Evolutionary conservation across 2,797 vertebrate genomes (phyloP).

Genomic region (Hybognathus amarus): DNA sequence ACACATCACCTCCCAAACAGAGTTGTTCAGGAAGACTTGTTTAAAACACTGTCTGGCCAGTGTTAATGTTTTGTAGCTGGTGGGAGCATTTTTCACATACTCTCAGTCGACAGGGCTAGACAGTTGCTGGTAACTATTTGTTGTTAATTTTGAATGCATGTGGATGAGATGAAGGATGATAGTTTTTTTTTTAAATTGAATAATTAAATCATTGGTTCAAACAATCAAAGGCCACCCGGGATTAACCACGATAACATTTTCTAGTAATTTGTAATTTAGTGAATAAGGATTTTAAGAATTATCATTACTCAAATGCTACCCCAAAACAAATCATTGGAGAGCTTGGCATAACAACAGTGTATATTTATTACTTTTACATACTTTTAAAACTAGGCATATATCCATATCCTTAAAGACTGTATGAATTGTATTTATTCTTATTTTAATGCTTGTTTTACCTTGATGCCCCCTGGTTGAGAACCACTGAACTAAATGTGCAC

Average conservation of each 20-base stretch:
- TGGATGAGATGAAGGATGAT: not conserved
- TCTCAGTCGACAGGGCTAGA: constrained; percentile 26
- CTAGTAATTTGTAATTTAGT: not conserved
- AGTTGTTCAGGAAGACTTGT: constrained; percentile 24
- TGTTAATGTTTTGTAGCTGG: constrained; percentile 11
- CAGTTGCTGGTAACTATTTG: constrained; percentile 32
- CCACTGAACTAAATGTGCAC: not conserved
- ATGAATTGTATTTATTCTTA: not conserved
- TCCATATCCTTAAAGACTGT: not conserved
- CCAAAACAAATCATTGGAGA: not conserved
- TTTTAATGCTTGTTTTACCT: no score
- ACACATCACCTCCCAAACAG: constrained; percentile 36
- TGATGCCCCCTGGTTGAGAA: no score
- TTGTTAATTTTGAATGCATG: not conserved
- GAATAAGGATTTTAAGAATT: not conserved
- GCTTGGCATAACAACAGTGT: not conserved
- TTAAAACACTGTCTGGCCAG: constrained; percentile 31
- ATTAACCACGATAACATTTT: not conserved
- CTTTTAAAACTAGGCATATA: not conserved
- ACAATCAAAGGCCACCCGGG: not conserved
- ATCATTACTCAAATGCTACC: not conserved
- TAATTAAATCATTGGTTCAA: constrained; percentile 47
- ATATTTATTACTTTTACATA: not conserved
- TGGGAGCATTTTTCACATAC: not conserved
- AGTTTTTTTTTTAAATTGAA: not conserved